Evolutionary conservation across 92 coral and sea anemone genomes (phyloP).

Genomic region (Porites divaricata): DNA sequence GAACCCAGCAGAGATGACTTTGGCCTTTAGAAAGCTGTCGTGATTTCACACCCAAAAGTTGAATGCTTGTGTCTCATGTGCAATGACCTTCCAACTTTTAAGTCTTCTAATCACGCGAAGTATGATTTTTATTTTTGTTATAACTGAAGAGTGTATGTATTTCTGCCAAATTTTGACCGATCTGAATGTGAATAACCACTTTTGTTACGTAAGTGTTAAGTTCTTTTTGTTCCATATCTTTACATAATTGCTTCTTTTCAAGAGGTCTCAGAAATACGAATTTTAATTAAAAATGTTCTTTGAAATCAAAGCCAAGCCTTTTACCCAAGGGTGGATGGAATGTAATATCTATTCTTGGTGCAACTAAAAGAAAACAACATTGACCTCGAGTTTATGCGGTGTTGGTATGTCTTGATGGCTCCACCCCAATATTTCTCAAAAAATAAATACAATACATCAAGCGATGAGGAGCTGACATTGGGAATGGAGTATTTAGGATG

Average conservation of each 20-base stretch:
- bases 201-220: not conserved
- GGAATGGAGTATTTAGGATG: not conserved
- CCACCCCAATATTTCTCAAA: not conserved
- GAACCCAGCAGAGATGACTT: not conserved
- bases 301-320: not conserved
- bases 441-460: too few species aligned
- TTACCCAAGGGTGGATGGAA: not conserved
- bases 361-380: not conserved
- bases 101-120: not conserved
- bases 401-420: not conserved
- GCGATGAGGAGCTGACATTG: not conserved
- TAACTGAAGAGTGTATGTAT: not conserved
- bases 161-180: not conserved
- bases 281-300: not conserved
- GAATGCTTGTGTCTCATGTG: not conserved
- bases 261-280: not conserved
- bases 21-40: not conserved
- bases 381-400: not conserved
- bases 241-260: not conserved
- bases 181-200: not conserved
- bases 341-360: too few species aligned
- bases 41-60: constrained; percentile 2
- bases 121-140: not conserved
- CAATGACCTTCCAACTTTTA: constrained; percentile 3
- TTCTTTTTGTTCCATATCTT: not conserved